Evolutionary conservation across 2,113 vertebrate genomes (phyloP).

Genomic region (Podocnemis expansa): DNA sequence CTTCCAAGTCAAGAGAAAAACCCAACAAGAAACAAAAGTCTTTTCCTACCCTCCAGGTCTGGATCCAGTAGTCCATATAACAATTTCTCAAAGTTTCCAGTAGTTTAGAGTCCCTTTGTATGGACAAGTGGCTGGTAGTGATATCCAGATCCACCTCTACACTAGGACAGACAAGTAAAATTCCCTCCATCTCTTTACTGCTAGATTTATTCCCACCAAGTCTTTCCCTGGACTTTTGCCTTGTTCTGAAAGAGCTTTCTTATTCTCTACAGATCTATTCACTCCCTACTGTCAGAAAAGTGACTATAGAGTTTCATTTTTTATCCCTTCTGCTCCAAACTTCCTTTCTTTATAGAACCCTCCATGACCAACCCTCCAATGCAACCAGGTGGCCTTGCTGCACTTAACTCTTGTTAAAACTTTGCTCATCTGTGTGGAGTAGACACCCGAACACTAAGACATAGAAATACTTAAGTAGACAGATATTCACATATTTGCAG

Average conservation of each 20-base stretch:
- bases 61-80: background rate
- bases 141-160: background rate
- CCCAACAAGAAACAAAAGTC: background rate
- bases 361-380: background rate
- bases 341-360: background rate
- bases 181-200: background rate
- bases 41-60: background rate
- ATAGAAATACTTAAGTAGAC: background rate
- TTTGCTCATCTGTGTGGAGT: background rate
- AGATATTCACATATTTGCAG: background rate
- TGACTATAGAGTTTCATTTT: background rate
- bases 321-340: background rate
- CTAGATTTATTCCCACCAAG: background rate
- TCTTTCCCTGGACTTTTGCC: background rate
- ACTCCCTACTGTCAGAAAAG: background rate
- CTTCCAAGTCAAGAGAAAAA: too few species aligned
- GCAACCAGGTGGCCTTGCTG: background rate
- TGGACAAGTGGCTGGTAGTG: background rate
- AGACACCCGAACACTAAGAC: background rate
- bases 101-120: background rate
- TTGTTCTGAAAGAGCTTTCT: background rate
- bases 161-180: background rate
- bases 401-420: background rate
- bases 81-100: background rate
- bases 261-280: background rate